Percentiles rank a stretch among this genome's conserved stretches.
Conservation (phyloP, 2,797 vertebrate species). For the Myripristis murdjan region DNA sequence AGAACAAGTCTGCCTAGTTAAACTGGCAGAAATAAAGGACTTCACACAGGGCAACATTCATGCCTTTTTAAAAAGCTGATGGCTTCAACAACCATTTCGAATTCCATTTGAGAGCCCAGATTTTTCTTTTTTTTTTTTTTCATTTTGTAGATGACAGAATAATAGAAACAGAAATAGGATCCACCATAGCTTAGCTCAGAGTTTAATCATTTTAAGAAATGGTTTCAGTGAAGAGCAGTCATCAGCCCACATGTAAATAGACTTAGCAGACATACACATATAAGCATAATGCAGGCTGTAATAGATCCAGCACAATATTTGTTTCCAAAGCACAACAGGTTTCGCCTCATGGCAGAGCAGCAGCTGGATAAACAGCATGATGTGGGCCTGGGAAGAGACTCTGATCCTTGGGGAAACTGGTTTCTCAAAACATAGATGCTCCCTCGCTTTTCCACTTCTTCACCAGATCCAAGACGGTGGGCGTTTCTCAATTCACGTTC, state of each 20-base stretch:
- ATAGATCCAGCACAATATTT: constrained; percentile 20
- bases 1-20: constrained; percentile 3
- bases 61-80: constrained; percentile 16
- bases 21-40: constrained; percentile 18
- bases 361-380: constrained; percentile 57
- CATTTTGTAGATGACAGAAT: too few species aligned
- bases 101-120: constrained; percentile 22
- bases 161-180: too few species aligned
- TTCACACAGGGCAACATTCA: constrained; percentile 1
- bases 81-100: constrained; percentile 26
- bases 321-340: constrained; percentile 32
- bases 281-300: constrained; percentile 3
- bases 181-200: too few species aligned
- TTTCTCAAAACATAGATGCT: constrained; percentile 26
- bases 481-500: too few species aligned
- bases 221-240: constrained; percentile 16
- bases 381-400: constrained; percentile 6
- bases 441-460: constrained; percentile 1
- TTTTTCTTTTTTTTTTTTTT: too few species aligned
- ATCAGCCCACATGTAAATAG: constrained; percentile 9
- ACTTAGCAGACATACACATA: not conserved
- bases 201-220: not conserved
- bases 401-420: constrained; percentile 4
- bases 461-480: not conserved
- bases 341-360: constrained; percentile 13